Conservation (phyloP, 1,140 invertebrate genomes). For the Euschistus heros region DNA sequence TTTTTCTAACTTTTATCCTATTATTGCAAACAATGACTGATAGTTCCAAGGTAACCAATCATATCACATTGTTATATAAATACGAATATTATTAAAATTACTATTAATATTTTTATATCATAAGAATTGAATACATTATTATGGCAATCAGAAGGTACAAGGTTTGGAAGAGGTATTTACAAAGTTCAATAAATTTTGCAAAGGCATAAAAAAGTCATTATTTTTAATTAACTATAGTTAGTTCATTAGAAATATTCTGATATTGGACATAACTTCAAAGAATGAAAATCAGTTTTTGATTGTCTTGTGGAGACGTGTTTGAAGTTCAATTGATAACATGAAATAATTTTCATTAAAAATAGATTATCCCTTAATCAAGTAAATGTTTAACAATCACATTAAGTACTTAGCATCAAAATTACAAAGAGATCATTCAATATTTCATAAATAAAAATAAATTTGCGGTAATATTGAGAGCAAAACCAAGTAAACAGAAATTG, state of each 20-base stretch:
- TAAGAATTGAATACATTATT: constrained; percentile 14
- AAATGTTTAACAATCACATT: not conserved
- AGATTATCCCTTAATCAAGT: not conserved
- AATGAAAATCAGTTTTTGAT: not conserved
- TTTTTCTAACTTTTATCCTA: not conserved
- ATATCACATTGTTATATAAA: constrained; percentile 21
- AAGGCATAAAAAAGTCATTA: not conserved
- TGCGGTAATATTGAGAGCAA: not conserved
- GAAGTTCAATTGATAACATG: constrained; percentile 4
- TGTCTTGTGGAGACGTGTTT: not conserved
- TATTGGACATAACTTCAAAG: not conserved
- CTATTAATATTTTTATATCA: too few species aligned
- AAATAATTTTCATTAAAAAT: not conserved
- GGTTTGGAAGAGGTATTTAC: constrained; percentile 9
- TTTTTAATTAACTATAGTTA: not conserved
- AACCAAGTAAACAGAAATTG: not conserved
- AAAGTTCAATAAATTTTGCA: not conserved
- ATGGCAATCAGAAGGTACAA: constrained; percentile 18
- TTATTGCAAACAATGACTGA: constrained; percentile 23
- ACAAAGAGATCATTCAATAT: not conserved
- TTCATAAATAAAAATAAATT: not conserved
- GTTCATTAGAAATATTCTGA: constrained; percentile 1
- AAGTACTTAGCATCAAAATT: not conserved
- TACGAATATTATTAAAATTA: not conserved
- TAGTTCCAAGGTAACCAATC: constrained; percentile 20